Evolutionary conservation across 92 coral and sea anemone genomes (phyloP).

Genomic region (Epizoanthus illoricatus): DNA sequence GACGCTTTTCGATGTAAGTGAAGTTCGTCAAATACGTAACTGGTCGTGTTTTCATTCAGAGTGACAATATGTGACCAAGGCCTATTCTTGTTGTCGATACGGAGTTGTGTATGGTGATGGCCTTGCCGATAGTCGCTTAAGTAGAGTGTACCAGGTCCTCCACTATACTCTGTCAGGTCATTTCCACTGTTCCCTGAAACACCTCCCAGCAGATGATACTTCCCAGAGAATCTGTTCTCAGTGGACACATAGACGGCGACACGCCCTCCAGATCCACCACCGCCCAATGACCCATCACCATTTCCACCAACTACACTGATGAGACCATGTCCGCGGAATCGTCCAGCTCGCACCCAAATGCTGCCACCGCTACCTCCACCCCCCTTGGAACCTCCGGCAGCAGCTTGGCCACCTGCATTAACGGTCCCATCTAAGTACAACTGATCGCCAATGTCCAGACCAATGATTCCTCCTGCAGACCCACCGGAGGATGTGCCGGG

Average conservation of each 20-base stretch:
- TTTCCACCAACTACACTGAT: conserved; percentile 50
- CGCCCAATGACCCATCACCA: conserved; percentile 49
- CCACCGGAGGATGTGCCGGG: conserved; percentile 52
- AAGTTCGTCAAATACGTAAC: conserved; percentile 61
- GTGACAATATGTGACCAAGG: conserved; percentile 62
- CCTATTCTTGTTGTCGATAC: conserved; percentile 64
- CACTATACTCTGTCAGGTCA: conserved; percentile 45
- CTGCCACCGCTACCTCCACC: conserved; percentile 85
- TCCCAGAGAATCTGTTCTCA: conserved; percentile 47
- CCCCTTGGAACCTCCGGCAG: conserved; percentile 30
- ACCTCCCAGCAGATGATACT: conserved; percentile 53
- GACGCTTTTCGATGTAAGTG: conserved; percentile 57
- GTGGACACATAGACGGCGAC: conserved; percentile 49
- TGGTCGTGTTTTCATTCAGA: conserved; percentile 44
- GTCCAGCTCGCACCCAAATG: conserved; percentile 41
- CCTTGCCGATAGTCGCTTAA: conserved; percentile 46
- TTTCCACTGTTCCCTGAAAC: conserved; percentile 41
- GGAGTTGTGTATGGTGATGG: conserved; percentile 36
- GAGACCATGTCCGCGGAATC: conserved; percentile 56
- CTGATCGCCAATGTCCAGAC: conserved; percentile 51
- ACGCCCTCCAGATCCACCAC: conserved; percentile 76
- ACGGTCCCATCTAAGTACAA: conserved; percentile 61
- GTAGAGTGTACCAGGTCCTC: conserved; percentile 72
- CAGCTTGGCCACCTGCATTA: conserved; percentile 42
- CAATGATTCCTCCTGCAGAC: conserved; percentile 57